phyloP scores from a whole-genome alignment of 2,113 vertebrate genomes.

The Rostratula benghalensis region DNA sequence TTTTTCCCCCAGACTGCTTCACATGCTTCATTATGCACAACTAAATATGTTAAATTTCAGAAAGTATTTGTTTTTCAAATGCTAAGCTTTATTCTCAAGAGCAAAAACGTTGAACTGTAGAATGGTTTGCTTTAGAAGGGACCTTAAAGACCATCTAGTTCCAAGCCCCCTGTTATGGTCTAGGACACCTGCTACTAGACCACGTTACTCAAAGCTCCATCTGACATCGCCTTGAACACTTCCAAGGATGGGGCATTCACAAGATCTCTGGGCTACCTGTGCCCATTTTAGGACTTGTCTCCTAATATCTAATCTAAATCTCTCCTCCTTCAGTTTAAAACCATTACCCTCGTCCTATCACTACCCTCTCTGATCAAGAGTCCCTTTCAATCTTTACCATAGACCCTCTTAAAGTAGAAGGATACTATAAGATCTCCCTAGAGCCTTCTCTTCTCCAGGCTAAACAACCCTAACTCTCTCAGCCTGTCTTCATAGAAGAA shows the following conservation, averaged over 20 bases:
- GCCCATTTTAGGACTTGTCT: not conserved
- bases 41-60: not conserved
- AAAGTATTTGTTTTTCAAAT: not conserved
- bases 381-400: not conserved
- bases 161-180: not conserved
- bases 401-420: not conserved
- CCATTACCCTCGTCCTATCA: not conserved
- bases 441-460: not conserved
- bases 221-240: not conserved
- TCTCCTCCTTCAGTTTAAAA: not conserved
- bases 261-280: not conserved
- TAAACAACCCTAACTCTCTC: not conserved
- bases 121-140: not conserved
- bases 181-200: not conserved
- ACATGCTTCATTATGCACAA: not conserved
- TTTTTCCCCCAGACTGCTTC: not conserved
- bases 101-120: not conserved
- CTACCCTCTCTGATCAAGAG: not conserved
- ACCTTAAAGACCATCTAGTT: not conserved
- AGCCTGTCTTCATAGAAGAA: not conserved
- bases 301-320: not conserved
- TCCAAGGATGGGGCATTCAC: not conserved
- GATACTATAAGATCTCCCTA: not conserved
- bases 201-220: not conserved
- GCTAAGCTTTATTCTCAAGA: not conserved